Percentiles rank a stretch among this genome's conserved stretches.
Conservation (phyloP, 1,140 invertebrate species). For the Brachionus rubens region DNA sequence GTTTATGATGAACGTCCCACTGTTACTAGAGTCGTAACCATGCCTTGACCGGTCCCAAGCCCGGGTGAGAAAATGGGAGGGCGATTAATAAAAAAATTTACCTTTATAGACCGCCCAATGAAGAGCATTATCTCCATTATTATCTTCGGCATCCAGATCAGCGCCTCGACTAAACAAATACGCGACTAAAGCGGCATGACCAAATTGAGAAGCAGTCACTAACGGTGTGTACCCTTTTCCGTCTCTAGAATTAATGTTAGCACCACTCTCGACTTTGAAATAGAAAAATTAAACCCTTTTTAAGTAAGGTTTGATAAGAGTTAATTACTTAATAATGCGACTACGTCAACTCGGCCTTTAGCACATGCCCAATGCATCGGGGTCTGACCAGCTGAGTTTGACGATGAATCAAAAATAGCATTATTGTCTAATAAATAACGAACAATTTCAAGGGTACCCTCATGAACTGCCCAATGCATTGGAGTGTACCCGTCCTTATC, state of each 20-base stretch:
- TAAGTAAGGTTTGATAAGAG: neutral
- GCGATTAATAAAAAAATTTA: too few relatives aligned
- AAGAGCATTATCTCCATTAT: conserved; percentile 83
- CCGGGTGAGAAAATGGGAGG: too few relatives aligned
- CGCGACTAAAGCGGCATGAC: conserved; percentile 78
- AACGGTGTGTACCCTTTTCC: conserved; percentile 84
- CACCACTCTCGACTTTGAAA: conserved; percentile 62
- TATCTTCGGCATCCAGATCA: conserved; percentile 76
- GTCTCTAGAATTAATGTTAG: conserved; percentile 80
- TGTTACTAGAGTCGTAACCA: too few relatives aligned
- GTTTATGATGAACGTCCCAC: too few relatives aligned
- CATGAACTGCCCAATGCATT: conserved; percentile 87
- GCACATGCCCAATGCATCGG: conserved; percentile 42
- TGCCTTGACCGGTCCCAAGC: too few relatives aligned
- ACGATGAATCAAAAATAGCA: conserved; percentile 4
- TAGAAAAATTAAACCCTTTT: neutral
- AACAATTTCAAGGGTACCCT: conserved; percentile 62
- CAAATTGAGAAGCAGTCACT: conserved; percentile 88
- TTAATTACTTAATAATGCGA: neutral
- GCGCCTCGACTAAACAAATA: conserved; percentile 82
- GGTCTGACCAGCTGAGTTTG: conserved; percentile 6
- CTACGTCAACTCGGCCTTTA: conserved; percentile 30
- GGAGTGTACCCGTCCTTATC: conserved; percentile 88
- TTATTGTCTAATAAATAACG: neutral
- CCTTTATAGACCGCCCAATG: conserved; percentile 90